These are phyloP conservation scores for Phymastichus coffea DNA, from an alignment of 1,140 invertebrate genomes.

Conservation along the genomic window DNA sequence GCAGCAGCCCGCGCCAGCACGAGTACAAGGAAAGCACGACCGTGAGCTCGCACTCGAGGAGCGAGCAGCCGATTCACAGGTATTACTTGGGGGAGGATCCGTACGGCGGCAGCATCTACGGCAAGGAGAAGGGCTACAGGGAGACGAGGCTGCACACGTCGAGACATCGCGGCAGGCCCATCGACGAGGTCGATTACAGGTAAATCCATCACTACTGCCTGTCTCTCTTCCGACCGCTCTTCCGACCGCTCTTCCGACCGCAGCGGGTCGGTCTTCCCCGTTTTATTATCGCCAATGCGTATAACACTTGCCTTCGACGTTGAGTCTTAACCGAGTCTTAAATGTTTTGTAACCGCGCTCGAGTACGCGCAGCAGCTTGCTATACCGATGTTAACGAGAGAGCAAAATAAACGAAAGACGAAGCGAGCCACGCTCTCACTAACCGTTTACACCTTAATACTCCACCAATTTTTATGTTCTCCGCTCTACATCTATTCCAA, in stretches of 20 bases:
- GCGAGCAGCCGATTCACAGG: slow-evolving; percentile 56
- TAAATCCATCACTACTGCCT: slow-evolving; percentile 31
- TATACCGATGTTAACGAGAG: no score
- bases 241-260: not conserved
- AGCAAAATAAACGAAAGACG: no score
- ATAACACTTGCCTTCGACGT: not conserved
- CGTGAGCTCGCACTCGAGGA: not conserved
- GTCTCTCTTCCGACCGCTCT: not conserved
- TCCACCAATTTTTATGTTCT: no score
- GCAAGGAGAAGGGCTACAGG: slow-evolving; percentile 76
- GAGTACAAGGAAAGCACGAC: not conserved
- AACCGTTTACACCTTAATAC: no score
- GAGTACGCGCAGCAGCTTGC: no score
- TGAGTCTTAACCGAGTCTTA: not conserved
- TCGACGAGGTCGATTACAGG: slow-evolving; percentile 45
- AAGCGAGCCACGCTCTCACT: no score
- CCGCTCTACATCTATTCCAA: no score
- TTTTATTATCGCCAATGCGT: not conserved
- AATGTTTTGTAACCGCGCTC: no score
- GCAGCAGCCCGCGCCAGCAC: not conserved
- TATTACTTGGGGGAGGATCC: slow-evolving; percentile 84
- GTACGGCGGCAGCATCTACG: slow-evolving; percentile 76
- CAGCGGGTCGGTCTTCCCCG: not conserved
- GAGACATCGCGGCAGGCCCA: slow-evolving; percentile 43
- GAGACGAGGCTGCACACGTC: slow-evolving; percentile 52